A percentile compares a stretch with the other conserved stretches of the same genome.
These are phyloP conservation scores for Tragelaphus scriptus DNA, from an alignment of 2,113 vertebrate species.

Conservation along the genomic window DNA sequence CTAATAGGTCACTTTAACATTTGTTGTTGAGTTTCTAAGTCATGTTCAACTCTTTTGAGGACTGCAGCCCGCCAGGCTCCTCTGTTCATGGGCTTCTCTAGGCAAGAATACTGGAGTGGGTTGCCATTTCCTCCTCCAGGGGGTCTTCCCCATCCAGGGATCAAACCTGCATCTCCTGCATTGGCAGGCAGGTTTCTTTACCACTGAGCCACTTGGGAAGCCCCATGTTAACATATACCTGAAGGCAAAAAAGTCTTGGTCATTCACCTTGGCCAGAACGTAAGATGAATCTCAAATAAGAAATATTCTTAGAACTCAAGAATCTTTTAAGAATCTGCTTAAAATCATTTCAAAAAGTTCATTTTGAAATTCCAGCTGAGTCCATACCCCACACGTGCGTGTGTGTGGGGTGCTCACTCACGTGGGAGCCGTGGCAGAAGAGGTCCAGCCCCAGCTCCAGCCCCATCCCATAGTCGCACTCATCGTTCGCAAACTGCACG, in stretches of 20 bases:
- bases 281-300: not conserved
- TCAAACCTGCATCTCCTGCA: not conserved
- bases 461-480: too few relatives aligned
- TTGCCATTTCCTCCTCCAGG: not conserved
- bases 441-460: too few relatives aligned
- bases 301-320: not conserved
- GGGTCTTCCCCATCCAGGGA: not conserved
- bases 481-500: too few relatives aligned
- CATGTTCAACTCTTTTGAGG: not conserved
- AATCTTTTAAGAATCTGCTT: not conserved
- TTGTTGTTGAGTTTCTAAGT: not conserved
- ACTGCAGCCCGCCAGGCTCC: not conserved
- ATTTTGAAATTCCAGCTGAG: not conserved
- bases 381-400: not conserved
- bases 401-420: conserved; percentile 77
- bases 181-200: not conserved
- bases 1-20: not conserved
- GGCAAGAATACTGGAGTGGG: not conserved
- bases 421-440: conserved; percentile 94
- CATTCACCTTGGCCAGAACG: not conserved
- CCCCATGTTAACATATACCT: not conserved
- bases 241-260: not conserved
- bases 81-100: not conserved
- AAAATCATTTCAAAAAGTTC: not conserved
- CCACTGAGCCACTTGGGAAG: not conserved